Conservation (phyloP, 2,113 vertebrate genomes). For the Micronycteris hirsuta region DNA sequence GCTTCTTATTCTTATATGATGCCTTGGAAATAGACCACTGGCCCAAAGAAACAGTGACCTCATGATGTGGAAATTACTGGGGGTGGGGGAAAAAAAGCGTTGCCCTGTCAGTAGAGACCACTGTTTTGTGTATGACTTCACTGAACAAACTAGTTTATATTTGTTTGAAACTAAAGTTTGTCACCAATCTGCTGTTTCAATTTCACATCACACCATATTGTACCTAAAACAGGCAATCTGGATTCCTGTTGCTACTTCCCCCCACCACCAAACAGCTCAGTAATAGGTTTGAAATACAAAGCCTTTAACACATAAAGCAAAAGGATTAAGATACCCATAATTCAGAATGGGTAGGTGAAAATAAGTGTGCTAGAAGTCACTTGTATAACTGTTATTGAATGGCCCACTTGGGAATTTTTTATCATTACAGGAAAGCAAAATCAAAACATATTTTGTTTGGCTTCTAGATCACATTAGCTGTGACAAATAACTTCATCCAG, state of each 20-base stretch:
- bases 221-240: constrained; percentile 77
- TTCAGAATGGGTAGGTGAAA: constrained; percentile 46
- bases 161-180: constrained; percentile 84
- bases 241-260: constrained; percentile 67
- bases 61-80: constrained; percentile 39
- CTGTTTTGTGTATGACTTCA: constrained; percentile 75
- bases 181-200: constrained; percentile 81
- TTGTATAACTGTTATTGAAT: constrained; percentile 7
- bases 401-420: constrained; percentile 41
- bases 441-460: constrained; percentile 66
- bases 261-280: constrained; percentile 50
- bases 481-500: constrained; percentile 61
- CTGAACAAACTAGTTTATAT: constrained; percentile 81
- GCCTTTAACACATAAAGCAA: constrained; percentile 56
- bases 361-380: constrained; percentile 46
- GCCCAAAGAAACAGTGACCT: constrained; percentile 62
- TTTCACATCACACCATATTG: constrained; percentile 73
- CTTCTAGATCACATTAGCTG: constrained; percentile 54
- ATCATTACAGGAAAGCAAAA: constrained; percentile 57
- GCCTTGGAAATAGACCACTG: constrained; percentile 68
- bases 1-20: constrained; percentile 63
- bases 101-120: constrained; percentile 73
- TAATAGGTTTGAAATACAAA: constrained; percentile 62
- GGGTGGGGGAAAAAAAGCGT: constrained; percentile 40
- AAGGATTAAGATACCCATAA: constrained; percentile 57